Evolutionary conservation across 2,888 invertebrate genomes (phyloP).

Genomic region (Hoplodrina ambigua): DNA sequence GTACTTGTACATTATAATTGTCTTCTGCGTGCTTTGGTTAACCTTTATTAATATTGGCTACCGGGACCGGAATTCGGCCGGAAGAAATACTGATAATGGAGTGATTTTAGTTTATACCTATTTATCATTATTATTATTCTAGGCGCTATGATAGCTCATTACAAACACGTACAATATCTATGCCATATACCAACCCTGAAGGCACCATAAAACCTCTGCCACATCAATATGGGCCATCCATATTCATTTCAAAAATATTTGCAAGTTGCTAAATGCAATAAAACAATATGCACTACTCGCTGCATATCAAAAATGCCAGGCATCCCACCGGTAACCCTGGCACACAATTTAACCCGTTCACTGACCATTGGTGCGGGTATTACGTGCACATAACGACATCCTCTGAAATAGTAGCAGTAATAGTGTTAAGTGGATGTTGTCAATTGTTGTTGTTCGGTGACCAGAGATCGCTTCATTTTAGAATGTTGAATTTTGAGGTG

Average conservation of each 20-base stretch:
- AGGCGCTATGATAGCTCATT: not conserved
- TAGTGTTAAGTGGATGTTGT: slow-evolving; percentile 33
- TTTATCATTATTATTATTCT: no score
- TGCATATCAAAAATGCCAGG: not conserved
- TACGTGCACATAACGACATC: slow-evolving; percentile 29
- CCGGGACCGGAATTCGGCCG: no score
- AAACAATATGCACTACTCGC: not conserved
- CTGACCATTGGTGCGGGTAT: slow-evolving; percentile 48
- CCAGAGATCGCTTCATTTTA: slow-evolving; percentile 14
- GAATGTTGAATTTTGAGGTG: not conserved
- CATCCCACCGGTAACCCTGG: slow-evolving; percentile 35
- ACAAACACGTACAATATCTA: not conserved
- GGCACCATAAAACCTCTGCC: not conserved
- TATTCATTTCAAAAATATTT: slow-evolving; percentile 6
- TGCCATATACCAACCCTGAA: not conserved
- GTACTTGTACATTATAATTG: no score
- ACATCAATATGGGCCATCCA: not conserved
- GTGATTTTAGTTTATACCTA: no score
- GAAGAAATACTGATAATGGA: no score
- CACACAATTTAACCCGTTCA: slow-evolving; percentile 44
- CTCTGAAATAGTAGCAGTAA: slow-evolving; percentile 32
- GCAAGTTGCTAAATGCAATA: not conserved
- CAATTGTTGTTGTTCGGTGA: slow-evolving; percentile 21
- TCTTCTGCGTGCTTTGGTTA: no score
- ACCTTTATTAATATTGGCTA: no score